These are phyloP conservation scores for Etheostoma cragini DNA, from an alignment of 2,113 vertebrate genomes.

Conservation along the genomic window DNA sequence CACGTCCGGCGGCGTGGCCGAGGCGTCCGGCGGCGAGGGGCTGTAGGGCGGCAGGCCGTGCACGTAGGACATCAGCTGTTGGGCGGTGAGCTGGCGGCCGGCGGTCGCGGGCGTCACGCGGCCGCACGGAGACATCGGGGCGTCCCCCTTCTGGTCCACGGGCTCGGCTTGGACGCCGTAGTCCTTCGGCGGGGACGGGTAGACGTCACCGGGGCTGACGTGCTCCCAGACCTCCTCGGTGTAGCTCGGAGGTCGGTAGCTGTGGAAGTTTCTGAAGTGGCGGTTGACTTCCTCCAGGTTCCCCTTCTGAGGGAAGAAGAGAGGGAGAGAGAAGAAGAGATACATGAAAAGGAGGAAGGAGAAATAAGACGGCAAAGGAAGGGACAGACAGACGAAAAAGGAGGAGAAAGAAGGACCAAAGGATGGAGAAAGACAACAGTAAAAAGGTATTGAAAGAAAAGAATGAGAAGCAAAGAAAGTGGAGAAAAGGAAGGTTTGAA, in stretches of 20 bases:
- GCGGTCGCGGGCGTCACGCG: neutral
- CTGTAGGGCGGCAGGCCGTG: conserved; percentile 35
- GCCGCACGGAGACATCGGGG: neutral
- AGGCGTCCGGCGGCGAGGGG: neutral
- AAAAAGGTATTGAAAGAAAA: too few relatives aligned
- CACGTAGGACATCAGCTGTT: rapidly evolving
- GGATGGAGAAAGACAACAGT: too few relatives aligned
- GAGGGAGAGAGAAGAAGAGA: neutral
- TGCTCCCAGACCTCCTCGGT: conserved; percentile 72
- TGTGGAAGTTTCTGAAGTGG: conserved; percentile 81
- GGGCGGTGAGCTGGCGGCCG: neutral
- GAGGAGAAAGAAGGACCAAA: too few relatives aligned
- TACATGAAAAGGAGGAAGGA: too few relatives aligned
- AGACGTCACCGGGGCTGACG: conserved; percentile 57
- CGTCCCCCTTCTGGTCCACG: neutral
- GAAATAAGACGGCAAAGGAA: neutral
- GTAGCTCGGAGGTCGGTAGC: conserved; percentile 75
- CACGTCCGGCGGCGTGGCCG: neutral
- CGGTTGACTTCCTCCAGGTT: conserved; percentile 82
- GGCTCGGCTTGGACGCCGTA: rapidly evolving
- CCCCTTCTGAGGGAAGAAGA: conserved; percentile 71
- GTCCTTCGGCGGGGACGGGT: conserved; percentile 4
- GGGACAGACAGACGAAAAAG: neutral
- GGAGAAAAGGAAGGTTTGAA: too few relatives aligned
- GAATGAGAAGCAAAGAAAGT: too few relatives aligned